Evolutionary conservation across 2,797 vertebrate species (phyloP), one percentile per base, ranked within the genome.

Genomic region (Hirundo rustica): DNA sequence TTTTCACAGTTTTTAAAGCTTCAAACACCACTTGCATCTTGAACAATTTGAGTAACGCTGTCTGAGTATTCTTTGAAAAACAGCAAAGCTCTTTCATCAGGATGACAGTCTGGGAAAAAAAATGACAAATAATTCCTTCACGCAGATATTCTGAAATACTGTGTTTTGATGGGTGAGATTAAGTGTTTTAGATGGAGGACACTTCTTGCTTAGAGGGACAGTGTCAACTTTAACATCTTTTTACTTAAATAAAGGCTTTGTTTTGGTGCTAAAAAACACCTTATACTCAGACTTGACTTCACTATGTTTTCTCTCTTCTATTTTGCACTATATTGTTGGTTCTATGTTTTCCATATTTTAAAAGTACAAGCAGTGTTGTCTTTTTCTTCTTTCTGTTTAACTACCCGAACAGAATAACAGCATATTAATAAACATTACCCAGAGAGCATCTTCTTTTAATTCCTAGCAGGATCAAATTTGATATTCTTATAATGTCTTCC

Each of bases 131-230:
- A 84, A 58, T 77, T 95, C 70, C 42, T 81, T 47, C 55, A 45
- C 21, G 42, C 18, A 64, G 36, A 80, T 54, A 87, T 94, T 90
- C 93, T 96, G 71, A 82, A 92, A 90, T 89, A 70, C 82, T 89
- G 5, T 75, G 85, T 82, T 88, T 88, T 96, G 96, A 96, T 91
- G 83, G 80, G 53, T 93, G 75, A 92, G 68, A 82, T 67, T 77
- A 91, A 83, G 85, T 92, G 11, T 44, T 95, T 93, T 74, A 92
- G 89, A 96, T 90, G 85, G 60, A 96, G 95, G 76, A 91, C 80
- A 67, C 16, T 70, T 96, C 68, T 92, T 94, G 94, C 95, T 96
- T 93, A 90, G 91, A 96, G 96, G 94, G 91, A 96, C 92, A 88
- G 13, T 83, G 74, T 91, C 83, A 96, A 73, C 36, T 53, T 95